Percentiles rank a stretch among this genome's conserved stretches.
These are phyloP conservation scores for Pentalonia nigronervosa DNA, from an alignment of 1,140 invertebrate genomes.

Conservation along the genomic window DNA sequence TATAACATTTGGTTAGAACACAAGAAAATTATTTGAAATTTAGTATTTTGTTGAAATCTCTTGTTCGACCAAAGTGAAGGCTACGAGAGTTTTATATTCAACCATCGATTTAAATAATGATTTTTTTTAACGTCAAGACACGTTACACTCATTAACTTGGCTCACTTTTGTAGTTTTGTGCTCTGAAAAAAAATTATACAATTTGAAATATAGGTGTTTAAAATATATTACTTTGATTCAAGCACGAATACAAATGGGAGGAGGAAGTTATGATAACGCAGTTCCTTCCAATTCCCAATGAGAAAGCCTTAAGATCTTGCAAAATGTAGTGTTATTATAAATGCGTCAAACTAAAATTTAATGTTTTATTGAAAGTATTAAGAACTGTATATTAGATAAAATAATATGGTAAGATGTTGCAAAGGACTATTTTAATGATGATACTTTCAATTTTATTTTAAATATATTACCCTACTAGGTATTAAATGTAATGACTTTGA, in stretches of 20 bases:
- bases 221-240: not conserved
- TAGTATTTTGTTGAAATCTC: no score
- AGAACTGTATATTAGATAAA: no score
- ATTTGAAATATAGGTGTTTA: not conserved
- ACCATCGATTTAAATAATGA: not conserved
- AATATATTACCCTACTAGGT: not conserved
- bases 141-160: not conserved
- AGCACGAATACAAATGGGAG: not conserved
- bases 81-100: not conserved
- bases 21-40: no score
- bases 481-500: not conserved
- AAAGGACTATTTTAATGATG: not conserved
- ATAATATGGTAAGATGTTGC: not conserved
- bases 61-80: no score
- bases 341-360: not conserved
- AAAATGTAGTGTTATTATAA: not conserved
- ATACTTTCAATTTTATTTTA: not conserved
- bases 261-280: no score
- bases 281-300: not conserved
- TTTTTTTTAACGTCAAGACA: not conserved
- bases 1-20: no score
- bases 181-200: not conserved
- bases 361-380: not conserved
- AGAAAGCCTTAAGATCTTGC: not conserved
- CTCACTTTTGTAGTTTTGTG: not conserved